phyloP scores from a whole-genome alignment of 2,113 vertebrate genomes.

The Prolemur simus region DNA sequence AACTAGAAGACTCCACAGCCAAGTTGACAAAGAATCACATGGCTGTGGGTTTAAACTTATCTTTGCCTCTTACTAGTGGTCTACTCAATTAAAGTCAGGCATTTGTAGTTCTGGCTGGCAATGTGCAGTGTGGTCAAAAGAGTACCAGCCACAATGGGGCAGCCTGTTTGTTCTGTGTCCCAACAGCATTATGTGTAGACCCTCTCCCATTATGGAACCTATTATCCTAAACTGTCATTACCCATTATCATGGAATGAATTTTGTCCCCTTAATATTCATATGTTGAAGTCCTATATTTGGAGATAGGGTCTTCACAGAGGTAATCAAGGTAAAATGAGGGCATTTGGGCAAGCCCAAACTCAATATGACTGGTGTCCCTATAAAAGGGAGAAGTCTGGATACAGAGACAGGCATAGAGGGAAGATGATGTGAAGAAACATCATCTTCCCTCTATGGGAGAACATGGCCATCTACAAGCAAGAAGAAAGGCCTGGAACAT shows the following conservation, averaged over 20 bases:
- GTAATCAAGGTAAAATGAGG: background rate
- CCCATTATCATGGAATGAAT: background rate
- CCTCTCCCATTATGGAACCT: background rate
- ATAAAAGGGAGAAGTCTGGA: background rate
- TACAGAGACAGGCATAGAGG: background rate
- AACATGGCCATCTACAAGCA: background rate
- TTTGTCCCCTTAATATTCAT: background rate
- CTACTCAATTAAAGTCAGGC: background rate
- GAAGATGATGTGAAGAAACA: background rate
- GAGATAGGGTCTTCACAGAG: background rate
- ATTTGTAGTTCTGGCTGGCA: background rate
- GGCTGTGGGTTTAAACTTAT: background rate
- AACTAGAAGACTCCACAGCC: background rate
- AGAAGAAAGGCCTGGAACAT: background rate
- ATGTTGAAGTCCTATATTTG: background rate
- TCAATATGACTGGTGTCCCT: background rate
- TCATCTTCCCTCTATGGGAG: background rate
- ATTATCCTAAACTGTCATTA: background rate
- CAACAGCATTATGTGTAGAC: background rate
- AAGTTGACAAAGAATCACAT: background rate
- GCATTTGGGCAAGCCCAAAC: background rate
- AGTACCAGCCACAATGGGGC: background rate
- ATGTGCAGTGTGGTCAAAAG: background rate
- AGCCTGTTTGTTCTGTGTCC: background rate
- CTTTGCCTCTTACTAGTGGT: background rate